phyloP scores from a whole-genome alignment of 2,888 invertebrate genomes.

The Hemicrepidius hirtus region DNA sequence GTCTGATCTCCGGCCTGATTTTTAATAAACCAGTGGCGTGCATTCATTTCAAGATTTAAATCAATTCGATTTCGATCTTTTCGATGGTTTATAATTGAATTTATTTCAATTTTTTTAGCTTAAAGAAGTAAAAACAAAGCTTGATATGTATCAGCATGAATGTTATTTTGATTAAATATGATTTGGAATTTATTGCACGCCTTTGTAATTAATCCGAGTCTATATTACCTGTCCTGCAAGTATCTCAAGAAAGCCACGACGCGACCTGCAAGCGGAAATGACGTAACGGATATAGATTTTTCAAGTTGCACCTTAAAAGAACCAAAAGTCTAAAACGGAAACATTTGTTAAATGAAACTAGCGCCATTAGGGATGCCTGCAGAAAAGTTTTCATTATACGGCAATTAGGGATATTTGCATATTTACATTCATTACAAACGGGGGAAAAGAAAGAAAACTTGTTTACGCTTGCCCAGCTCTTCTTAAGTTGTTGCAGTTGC shows the following conservation, averaged over 20 bases:
- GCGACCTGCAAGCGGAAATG: slow-evolving; percentile 40
- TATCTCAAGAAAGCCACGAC: slow-evolving; percentile 32
- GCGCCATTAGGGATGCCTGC: background rate
- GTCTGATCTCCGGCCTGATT: slow-evolving; percentile 61
- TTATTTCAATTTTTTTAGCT: background rate
- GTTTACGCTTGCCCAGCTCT: background rate
- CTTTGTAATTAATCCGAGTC: slow-evolving; percentile 24
- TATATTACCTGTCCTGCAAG: slow-evolving; percentile 39
- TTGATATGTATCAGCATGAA: too few relatives aligned
- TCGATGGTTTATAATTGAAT: background rate
- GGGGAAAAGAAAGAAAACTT: background rate
- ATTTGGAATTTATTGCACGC: slow-evolving; percentile 9
- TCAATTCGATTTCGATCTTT: background rate
- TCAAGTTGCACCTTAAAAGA: slow-evolving; percentile 9
- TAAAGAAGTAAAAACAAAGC: background rate
- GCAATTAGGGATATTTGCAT: slow-evolving; percentile 20
- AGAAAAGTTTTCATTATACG: slow-evolving; percentile 3
- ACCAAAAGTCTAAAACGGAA: background rate
- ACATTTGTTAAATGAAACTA: slow-evolving; percentile 2
- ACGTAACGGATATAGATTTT: slow-evolving; percentile 48
- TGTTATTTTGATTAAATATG: background rate
- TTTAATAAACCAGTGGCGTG: slow-evolving; percentile 55
- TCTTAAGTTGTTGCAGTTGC: slow-evolving; percentile 3
- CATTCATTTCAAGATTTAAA: background rate
- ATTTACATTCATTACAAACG: slow-evolving; percentile 1